Evolutionary conservation across 1,140 invertebrate species (phyloP).

Genomic region (Semibalanus balanoides): DNA sequence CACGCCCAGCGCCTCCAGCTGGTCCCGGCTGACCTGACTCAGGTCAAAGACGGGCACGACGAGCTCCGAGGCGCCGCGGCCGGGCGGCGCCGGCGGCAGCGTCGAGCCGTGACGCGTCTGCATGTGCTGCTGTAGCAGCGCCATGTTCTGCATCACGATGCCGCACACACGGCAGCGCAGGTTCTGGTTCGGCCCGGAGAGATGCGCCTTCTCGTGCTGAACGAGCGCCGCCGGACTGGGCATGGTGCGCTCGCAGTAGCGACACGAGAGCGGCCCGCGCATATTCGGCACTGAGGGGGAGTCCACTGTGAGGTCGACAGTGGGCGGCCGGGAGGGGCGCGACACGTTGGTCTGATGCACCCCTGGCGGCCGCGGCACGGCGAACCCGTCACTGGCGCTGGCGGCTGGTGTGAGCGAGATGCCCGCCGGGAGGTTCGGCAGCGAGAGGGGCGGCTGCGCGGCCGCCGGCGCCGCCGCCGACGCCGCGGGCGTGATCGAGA

Average conservation of each 20-base stretch:
- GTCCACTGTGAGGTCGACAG: neutral
- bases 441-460: neutral
- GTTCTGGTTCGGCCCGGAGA: neutral
- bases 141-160: neutral
- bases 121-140: neutral
- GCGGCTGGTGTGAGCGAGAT: neutral
- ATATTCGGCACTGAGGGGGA: neutral
- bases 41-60: conserved; percentile 5
- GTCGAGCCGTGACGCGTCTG: neutral
- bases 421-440: neutral
- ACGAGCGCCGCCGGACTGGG: neutral
- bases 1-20: conserved; percentile 1
- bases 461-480: neutral
- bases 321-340: neutral
- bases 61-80: neutral
- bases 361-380: neutral
- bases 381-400: neutral
- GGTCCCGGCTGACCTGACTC: neutral
- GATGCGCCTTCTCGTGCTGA: conserved; percentile 4
- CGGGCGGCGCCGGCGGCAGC: neutral
- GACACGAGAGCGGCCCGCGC: neutral
- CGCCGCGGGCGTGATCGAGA: neutral
- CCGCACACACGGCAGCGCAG: neutral
- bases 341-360: neutral
- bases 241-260: neutral